These are phyloP conservation scores for Uropsilus gracilis DNA, from an alignment of 2,113 vertebrate genomes.

Conservation along the genomic window DNA sequence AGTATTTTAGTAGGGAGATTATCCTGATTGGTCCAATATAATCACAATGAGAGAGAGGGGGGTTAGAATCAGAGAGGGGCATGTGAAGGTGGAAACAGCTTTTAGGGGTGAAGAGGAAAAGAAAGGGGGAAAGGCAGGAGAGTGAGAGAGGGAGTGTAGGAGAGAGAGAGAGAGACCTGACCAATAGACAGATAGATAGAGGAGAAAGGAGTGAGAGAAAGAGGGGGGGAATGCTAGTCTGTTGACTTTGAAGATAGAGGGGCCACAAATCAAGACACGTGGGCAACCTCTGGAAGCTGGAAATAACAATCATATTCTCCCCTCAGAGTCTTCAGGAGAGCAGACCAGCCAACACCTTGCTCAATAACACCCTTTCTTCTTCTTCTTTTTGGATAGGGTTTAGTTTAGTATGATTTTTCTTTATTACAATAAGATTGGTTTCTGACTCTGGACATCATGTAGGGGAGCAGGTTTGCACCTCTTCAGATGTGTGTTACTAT, in stretches of 20 bases:
- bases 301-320: neutral
- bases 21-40: neutral
- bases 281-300: neutral
- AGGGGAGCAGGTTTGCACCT: too few relatives aligned
- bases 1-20: neutral
- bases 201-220: neutral
- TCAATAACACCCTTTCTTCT: too few relatives aligned
- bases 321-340: neutral
- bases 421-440: too few relatives aligned
- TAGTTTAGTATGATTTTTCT: too few relatives aligned
- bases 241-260: neutral
- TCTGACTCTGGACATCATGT: too few relatives aligned
- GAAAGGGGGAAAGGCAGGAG: too few relatives aligned
- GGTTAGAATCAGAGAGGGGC: neutral
- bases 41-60: neutral
- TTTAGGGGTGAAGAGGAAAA: too few relatives aligned
- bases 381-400: too few relatives aligned
- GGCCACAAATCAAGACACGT: neutral
- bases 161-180: too few relatives aligned
- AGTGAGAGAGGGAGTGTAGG: too few relatives aligned
- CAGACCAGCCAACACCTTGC: neutral
- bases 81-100: neutral
- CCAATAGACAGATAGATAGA: too few relatives aligned
- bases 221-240: neutral
- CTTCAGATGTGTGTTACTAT: too few relatives aligned